Conservation (phyloP, 2,113 vertebrate species). For the Forbesichthys papilliferus region DNA sequence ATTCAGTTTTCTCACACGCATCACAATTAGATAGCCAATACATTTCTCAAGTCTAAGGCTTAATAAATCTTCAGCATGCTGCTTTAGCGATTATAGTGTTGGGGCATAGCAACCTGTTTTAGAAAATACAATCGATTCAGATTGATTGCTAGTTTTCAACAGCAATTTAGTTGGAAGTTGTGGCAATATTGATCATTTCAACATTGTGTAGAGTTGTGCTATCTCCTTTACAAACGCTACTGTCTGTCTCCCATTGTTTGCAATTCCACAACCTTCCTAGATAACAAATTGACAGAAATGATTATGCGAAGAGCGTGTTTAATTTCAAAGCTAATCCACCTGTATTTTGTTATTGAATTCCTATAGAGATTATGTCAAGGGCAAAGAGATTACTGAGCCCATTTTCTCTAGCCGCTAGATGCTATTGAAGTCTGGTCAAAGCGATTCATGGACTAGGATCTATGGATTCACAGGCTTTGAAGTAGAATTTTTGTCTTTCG, state of each 20-base stretch:
- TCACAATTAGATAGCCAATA: no score
- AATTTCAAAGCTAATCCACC: neutral
- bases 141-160: no score
- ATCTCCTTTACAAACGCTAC: no score
- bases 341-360: neutral
- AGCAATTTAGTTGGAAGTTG: neutral
- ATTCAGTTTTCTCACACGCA: slow-evolving; percentile 1
- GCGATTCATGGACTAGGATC: slow-evolving; percentile 29
- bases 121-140: no score
- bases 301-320: neutral
- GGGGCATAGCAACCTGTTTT: no score
- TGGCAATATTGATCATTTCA: neutral
- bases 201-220: no score
- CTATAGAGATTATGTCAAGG: neutral
- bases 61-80: no score
- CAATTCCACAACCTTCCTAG: slow-evolving; percentile 6
- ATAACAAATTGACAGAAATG: slow-evolving; percentile 28
- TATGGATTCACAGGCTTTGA: slow-evolving; percentile 22
- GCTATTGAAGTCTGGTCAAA: neutral
- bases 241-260: neutral
- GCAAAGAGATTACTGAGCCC: slow-evolving; percentile 15
- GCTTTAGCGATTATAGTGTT: neutral
- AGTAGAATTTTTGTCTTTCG: slow-evolving; percentile 8
- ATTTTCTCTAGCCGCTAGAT: neutral
- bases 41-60: no score